Conservation (phyloP, 2,797 vertebrate species). For the Malurus leucopterus region DNA sequence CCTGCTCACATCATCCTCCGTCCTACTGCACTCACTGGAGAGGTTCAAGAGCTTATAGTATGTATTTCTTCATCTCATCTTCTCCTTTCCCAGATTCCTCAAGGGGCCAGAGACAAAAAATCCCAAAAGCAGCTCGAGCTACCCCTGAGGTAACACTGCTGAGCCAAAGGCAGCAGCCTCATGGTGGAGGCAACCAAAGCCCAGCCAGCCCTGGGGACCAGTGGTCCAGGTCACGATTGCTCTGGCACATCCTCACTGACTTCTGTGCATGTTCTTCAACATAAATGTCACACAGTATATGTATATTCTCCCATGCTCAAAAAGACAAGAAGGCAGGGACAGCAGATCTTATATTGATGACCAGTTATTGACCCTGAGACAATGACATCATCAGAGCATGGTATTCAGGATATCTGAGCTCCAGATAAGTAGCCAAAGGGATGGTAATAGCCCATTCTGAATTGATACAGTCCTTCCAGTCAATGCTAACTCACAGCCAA, state of each 20-base stretch:
- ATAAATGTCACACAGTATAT: background rate
- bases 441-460: background rate
- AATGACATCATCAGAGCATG: background rate
- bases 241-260: background rate
- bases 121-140: fast-evolving
- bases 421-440: background rate
- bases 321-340: background rate
- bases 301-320: background rate
- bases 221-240: background rate
- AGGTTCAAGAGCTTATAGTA: background rate
- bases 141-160: background rate
- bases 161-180: background rate
- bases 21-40: background rate
- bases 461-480: conserved; percentile 14
- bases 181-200: background rate
- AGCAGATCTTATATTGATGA: background rate
- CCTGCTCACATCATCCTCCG: background rate
- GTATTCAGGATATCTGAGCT: background rate
- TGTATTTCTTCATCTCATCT: background rate
- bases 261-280: background rate
- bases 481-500: conserved; percentile 25
- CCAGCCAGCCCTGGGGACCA: background rate
- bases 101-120: background rate
- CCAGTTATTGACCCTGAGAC: background rate
- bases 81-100: background rate